Conservation (phyloP, 2,113 vertebrate genomes). For the Spizaetus ornatus region DNA sequence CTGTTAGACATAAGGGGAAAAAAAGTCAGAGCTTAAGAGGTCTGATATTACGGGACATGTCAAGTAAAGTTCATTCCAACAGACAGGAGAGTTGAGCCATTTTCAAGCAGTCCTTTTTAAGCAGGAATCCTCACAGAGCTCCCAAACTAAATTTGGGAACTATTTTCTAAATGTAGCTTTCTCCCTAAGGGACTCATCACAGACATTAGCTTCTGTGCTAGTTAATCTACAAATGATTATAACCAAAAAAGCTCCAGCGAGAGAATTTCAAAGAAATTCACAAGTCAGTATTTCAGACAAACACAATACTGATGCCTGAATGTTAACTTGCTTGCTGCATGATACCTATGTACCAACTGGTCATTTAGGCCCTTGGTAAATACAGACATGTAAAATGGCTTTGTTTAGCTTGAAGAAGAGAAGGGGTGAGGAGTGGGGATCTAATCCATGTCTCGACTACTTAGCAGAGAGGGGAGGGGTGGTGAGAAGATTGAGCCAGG, state of each 20-base stretch:
- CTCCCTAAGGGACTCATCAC: not conserved
- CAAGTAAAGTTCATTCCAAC: not conserved
- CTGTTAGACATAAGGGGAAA: not conserved
- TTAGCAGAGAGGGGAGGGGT: not conserved
- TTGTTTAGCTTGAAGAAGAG: not conserved
- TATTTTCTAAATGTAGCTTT: not conserved
- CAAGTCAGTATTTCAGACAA: not conserved
- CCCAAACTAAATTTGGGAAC: not conserved
- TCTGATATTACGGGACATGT: not conserved
- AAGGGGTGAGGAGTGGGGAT: not conserved
- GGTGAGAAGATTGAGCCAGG: not conserved
- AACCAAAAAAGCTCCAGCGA: not conserved
- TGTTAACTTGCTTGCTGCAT: not conserved
- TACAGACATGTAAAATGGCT: not conserved
- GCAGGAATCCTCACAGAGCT: not conserved
- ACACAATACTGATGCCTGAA: not conserved
- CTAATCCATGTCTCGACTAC: not conserved
- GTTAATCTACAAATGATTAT: not conserved
- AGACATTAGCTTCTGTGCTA: not conserved
- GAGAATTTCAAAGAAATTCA: not conserved
- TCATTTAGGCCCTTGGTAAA: not conserved
- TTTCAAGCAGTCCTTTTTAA: not conserved
- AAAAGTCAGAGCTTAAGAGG: not conserved
- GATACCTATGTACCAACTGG: accelerated
- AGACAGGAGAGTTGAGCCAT: not conserved